Evolutionary conservation across 2,888 invertebrate genomes (phyloP).

Genomic region (Temnothorax rugatulus): DNA sequence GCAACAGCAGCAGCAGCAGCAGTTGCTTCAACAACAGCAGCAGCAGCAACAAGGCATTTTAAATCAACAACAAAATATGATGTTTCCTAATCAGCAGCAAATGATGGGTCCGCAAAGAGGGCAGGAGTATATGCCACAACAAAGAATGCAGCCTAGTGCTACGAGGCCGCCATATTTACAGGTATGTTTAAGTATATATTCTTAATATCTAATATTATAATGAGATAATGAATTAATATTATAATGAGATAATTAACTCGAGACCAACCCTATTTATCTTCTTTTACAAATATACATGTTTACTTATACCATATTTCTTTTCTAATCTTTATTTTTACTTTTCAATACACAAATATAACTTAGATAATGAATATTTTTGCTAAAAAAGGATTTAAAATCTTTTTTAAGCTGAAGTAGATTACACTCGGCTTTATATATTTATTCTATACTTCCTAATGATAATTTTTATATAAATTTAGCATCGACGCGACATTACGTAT

Average conservation of each 20-base stretch:
- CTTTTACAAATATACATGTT: no score
- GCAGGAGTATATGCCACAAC: conserved; percentile 88
- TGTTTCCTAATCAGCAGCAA: conserved; percentile 87
- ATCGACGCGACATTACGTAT: neutral
- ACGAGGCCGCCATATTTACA: conserved; percentile 91
- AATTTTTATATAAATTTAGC: neutral
- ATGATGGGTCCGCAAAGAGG: conserved; percentile 89
- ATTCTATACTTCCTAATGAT: neutral
- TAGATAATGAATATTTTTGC: no score
- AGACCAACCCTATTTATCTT: no score
- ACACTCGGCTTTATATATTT: no score
- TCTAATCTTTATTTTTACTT: no score
- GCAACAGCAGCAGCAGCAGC: conserved; percentile 85
- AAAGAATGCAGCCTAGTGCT: conserved; percentile 87
- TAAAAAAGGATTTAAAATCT: no score
- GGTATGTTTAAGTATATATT: conserved; percentile 81
- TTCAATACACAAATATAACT: no score
- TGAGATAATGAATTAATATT: neutral
- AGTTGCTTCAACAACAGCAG: conserved; percentile 85
- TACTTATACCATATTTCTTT: no score
- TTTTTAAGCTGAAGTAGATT: no score
- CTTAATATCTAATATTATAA: neutral
- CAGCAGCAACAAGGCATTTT: conserved; percentile 84
- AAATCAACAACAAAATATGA: conserved; percentile 84
- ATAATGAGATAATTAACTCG: no score